Evolutionary conservation across 2,888 invertebrate genomes (phyloP).

Genomic region (Bruchidius siliquastri): DNA sequence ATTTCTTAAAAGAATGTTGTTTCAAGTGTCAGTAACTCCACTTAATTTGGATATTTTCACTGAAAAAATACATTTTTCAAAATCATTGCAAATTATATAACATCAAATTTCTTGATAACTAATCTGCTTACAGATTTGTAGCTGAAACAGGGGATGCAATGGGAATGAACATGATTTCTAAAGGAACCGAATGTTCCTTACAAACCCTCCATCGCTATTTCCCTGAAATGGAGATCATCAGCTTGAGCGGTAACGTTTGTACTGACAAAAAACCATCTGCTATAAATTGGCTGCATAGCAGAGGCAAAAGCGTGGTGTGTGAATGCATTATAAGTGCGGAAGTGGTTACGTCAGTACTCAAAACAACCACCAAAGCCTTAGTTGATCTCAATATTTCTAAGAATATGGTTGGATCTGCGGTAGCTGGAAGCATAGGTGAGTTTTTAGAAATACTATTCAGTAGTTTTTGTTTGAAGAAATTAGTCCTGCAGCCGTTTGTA

Average conservation of each 20-base stretch:
- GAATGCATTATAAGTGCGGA: conserved; percentile 78
- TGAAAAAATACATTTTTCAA: no score
- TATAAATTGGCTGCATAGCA: conserved; percentile 86
- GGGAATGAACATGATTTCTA: conserved; percentile 99
- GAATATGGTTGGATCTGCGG: conserved; percentile 88
- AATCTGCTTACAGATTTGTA: conserved; percentile 23
- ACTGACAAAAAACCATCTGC: conserved; percentile 96
- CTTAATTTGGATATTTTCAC: no score
- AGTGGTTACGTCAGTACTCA: conserved; percentile 70
- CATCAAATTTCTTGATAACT: no score
- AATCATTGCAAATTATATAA: no score
- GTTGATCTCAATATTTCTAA: conserved; percentile 88
- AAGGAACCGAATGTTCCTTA: conserved; percentile 87
- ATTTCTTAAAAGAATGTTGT: no score
- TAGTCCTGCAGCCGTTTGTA: no score
- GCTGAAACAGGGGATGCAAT: conserved; percentile 90
- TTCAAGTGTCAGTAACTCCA: no score
- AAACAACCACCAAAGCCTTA: conserved; percentile 77
- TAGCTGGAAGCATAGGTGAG: conserved; percentile 81
- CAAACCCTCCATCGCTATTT: conserved; percentile 66
- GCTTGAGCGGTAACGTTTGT: conserved; percentile 93
- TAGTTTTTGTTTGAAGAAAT: no score
- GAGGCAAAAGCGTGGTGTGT: conserved; percentile 93
- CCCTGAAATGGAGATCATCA: conserved; percentile 83
- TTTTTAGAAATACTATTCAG: no score